phyloP scores from a whole-genome alignment of 2,113 vertebrate genomes.

The Percina caprodes region DNA sequence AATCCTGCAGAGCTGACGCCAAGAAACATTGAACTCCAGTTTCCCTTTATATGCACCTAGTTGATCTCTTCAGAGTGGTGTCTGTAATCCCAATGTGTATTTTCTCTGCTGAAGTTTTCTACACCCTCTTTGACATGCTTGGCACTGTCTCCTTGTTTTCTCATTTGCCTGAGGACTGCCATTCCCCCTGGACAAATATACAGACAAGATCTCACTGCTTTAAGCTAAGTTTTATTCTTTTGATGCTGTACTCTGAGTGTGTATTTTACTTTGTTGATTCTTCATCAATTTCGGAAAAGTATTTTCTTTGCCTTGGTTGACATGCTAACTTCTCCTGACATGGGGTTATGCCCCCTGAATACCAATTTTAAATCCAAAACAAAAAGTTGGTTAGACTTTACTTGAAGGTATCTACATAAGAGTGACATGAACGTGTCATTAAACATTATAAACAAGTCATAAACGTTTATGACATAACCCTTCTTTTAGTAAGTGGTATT shows the following conservation, averaged over 20 bases:
- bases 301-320: slow-evolving; percentile 30
- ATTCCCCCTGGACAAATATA: slow-evolving; percentile 45
- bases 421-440: too few relatives aligned
- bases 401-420: too few relatives aligned
- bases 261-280: slow-evolving; percentile 13
- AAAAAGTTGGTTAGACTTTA: not conserved
- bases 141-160: slow-evolving; percentile 1
- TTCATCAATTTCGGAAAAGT: slow-evolving; percentile 14
- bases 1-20: slow-evolving; percentile 33
- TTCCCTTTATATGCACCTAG: slow-evolving; percentile 39
- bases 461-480: too few relatives aligned
- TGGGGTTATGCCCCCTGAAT: not conserved
- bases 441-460: too few relatives aligned
- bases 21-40: slow-evolving; percentile 11
- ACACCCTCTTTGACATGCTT: slow-evolving; percentile 27
- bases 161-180: slow-evolving; percentile 39
- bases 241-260: slow-evolving; percentile 11
- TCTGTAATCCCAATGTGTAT: slow-evolving; percentile 52
- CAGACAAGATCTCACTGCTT: slow-evolving; percentile 25
- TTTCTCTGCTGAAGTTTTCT: slow-evolving; percentile 38
- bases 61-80: slow-evolving; percentile 38
- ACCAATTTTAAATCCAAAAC: not conserved
- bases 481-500: too few relatives aligned
- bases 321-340: not conserved
- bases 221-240: not conserved